phyloP scores from a whole-genome alignment of 2,797 vertebrate species.

The Sebastes nivosus region DNA sequence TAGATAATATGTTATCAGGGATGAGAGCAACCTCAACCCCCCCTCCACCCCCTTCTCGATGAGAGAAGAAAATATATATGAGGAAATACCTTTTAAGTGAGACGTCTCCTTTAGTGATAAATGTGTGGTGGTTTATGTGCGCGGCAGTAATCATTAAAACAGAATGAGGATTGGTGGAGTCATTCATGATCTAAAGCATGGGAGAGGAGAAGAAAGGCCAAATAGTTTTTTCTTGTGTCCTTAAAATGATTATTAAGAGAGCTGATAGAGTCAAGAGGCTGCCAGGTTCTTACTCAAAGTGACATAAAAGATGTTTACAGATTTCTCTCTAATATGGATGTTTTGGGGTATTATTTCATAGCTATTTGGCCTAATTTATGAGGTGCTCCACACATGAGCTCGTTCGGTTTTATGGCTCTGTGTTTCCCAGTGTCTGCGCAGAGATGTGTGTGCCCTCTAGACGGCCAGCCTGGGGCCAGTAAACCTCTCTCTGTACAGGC shows the following conservation, averaged over 20 bases:
- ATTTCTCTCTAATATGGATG: conserved; percentile 60
- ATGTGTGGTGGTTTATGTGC: conserved; percentile 56
- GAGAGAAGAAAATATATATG: conserved; percentile 60
- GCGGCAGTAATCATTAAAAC: conserved; percentile 44
- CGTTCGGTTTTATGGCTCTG: conserved; percentile 68
- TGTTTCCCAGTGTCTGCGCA: conserved; percentile 70
- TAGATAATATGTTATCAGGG: conserved; percentile 75
- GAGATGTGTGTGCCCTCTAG: conserved; percentile 72
- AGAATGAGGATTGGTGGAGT: conserved; percentile 29
- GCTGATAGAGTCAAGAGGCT: conserved; percentile 42
- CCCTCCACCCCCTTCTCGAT: background rate
- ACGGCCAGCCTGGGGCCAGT: conserved; percentile 75
- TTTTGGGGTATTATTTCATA: conserved; percentile 74
- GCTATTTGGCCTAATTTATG: conserved; percentile 77
- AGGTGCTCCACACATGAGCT: conserved; percentile 74
- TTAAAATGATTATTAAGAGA: conserved; percentile 37
- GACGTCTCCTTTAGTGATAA: conserved; percentile 53
- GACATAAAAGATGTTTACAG: conserved; percentile 69
- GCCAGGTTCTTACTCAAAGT: conserved; percentile 53
- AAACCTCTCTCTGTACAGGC: conserved; percentile 71
- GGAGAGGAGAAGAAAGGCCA: conserved; percentile 6
- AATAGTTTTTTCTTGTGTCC: background rate
- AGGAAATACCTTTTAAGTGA: conserved; percentile 75
- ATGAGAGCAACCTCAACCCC: conserved; percentile 49
- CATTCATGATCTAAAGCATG: conserved; percentile 35